Evolutionary conservation across 2,888 invertebrate genomes (phyloP).

Genomic region (Epinotia nisella): DNA sequence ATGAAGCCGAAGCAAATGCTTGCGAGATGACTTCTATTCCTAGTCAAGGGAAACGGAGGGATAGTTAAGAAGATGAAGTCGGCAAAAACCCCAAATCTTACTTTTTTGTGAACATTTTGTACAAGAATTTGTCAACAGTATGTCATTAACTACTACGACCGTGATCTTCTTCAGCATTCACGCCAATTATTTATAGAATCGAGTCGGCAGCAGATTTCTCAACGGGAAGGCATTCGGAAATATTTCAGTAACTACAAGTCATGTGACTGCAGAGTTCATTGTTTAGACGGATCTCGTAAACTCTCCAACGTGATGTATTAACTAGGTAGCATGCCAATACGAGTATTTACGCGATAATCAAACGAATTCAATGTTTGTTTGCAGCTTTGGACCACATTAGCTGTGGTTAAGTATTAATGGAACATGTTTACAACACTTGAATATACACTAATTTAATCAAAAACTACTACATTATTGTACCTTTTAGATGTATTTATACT

Average conservation of each 20-base stretch:
- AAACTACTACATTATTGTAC: constrained; percentile 22
- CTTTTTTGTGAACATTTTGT: background rate
- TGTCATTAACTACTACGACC: constrained; percentile 13
- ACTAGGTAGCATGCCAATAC: constrained; percentile 14
- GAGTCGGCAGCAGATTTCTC: constrained; percentile 7
- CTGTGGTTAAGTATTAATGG: constrained; percentile 7
- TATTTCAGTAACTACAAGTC: constrained; percentile 16
- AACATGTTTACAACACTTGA: constrained; percentile 23
- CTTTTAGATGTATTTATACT: constrained; percentile 12
- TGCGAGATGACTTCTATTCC: no score
- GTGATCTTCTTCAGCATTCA: constrained; percentile 32
- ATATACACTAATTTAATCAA: background rate
- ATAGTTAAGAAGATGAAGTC: no score
- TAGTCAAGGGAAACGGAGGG: no score
- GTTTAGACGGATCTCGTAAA: constrained; percentile 28
- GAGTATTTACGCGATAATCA: constrained; percentile 16
- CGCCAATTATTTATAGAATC: constrained; percentile 29
- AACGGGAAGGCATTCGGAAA: constrained; percentile 20
- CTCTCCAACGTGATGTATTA: constrained; percentile 5
- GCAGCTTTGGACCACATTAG: constrained; percentile 6
- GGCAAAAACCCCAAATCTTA: no score
- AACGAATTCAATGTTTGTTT: constrained; percentile 8
- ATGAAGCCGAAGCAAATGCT: no score
- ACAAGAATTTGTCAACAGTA: constrained; percentile 17
- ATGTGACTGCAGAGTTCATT: constrained; percentile 32